Percentiles rank a stretch among this genome's conserved stretches.
phyloP scores from a whole-genome alignment of 2,797 vertebrate genomes.

The Simalia tracyae region DNA sequence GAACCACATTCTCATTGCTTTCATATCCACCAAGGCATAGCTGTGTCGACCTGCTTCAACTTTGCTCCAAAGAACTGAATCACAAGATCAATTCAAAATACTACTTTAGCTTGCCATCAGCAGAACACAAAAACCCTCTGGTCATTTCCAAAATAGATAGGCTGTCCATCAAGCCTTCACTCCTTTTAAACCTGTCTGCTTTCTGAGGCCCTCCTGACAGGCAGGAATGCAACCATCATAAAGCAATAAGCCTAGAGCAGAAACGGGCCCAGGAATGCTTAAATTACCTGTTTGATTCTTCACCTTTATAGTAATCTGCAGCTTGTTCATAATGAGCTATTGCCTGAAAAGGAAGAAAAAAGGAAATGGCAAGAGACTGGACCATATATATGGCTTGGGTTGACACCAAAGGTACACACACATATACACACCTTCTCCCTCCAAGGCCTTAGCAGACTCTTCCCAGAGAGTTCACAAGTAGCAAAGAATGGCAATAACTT shows the following conservation, averaged over 20 bases:
- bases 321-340: conserved; percentile 93
- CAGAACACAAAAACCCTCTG: background rate
- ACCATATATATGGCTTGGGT: background rate
- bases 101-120: background rate
- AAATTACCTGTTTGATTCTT: conserved; percentile 89
- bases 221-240: background rate
- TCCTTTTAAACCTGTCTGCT: background rate
- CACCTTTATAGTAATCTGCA: conserved; percentile 94
- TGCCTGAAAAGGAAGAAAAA: conserved; percentile 72
- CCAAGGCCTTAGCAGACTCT: background rate
- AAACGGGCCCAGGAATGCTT: background rate
- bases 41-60: background rate
- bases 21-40: background rate
- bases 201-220: background rate
- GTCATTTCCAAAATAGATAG: background rate
- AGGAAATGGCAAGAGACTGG: background rate
- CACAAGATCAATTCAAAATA: background rate
- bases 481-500: background rate
- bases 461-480: background rate
- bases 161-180: too few species aligned
- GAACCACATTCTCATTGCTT: background rate
- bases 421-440: background rate
- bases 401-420: background rate
- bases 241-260: too few species aligned
- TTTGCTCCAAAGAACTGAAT: background rate